Base-by-base conservation (phyloP, 37 sponge, comb jelly and placozoan genomes). In the Tethya wilhelma region DNA sequence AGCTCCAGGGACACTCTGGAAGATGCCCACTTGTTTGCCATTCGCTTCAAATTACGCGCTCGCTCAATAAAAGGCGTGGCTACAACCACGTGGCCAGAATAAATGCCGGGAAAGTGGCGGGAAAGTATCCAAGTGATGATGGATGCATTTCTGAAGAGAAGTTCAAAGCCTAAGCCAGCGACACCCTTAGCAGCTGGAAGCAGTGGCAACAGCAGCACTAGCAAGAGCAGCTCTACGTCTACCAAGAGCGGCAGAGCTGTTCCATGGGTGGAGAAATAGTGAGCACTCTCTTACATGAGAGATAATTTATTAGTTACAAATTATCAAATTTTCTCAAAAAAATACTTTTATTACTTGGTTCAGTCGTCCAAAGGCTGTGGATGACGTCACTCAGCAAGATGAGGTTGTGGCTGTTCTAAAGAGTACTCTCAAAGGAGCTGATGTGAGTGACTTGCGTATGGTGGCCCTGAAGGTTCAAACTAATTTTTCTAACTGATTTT, bases 261-360 rank as follows among this genome's bases (percentile, higher is more conserved):
- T 26, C 98, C 98, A 28, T 98, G 98, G 98, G 96, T 98, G 23
- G 98, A 98, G 57, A 98, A 98, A 90, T 98, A 98, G 96, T 96
- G 7, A 89, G 42, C 12, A 45, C 4, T 33, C 71, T 33, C 25
- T 64, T 19, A 8, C 65, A 64, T 33, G 40, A 7, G 20, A 36
- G 14, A 12, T 9, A 8, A 19, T n/a, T 26, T 60, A n/a, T n/a
- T 60, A 8, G 28, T 6, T 25, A 25, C 25, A 12, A 60, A n/a
- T 12, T 7, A 8, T 7, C 25, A 7, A 6, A 60, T n/a, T n/a
- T 60, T n/a, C 63, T 60, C 63, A 60, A n/a, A 12, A 60, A n/a
- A 60, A 25, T 17, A 8, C 71, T 4, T 2, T 8, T 5, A 2
- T 42, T 46, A 49, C 56, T 70, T 87, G 41, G 37, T 80, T 32